Conservation (phyloP, 2,797 vertebrate genomes). For the Eulemur mongoz region DNA sequence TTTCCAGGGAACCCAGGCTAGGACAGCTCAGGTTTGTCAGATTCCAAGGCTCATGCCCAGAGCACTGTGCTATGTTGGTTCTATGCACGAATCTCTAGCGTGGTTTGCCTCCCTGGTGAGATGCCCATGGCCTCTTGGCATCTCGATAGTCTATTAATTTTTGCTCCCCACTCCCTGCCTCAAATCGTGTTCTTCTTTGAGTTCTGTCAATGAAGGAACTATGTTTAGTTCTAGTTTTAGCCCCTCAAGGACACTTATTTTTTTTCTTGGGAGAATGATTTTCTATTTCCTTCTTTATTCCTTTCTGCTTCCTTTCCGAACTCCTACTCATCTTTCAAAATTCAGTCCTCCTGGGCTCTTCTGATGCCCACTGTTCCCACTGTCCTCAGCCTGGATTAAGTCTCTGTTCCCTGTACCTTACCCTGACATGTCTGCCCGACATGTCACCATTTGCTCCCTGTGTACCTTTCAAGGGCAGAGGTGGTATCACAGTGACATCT, state of each 20-base stretch:
- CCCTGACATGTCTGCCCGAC: not conserved
- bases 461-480: not conserved
- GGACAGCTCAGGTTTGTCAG: not conserved
- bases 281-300: not conserved
- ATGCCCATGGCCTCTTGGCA: not conserved
- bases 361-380: not conserved
- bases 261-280: not conserved
- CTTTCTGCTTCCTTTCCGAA: not conserved
- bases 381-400: not conserved
- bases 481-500: not conserved
- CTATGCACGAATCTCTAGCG: not conserved
- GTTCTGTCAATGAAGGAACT: not conserved
- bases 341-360: not conserved
- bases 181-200: not conserved
- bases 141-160: not conserved
- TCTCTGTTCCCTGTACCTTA: not conserved
- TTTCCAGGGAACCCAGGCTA: not conserved
- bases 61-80: not conserved
- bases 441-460: not conserved
- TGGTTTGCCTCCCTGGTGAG: not conserved
- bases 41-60: not conserved
- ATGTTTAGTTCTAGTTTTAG: not conserved
- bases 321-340: not conserved
- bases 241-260: not conserved
- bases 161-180: not conserved